Evolutionary conservation across 2,113 vertebrate species (phyloP).

Genomic region (Tachycineta bicolor): DNA sequence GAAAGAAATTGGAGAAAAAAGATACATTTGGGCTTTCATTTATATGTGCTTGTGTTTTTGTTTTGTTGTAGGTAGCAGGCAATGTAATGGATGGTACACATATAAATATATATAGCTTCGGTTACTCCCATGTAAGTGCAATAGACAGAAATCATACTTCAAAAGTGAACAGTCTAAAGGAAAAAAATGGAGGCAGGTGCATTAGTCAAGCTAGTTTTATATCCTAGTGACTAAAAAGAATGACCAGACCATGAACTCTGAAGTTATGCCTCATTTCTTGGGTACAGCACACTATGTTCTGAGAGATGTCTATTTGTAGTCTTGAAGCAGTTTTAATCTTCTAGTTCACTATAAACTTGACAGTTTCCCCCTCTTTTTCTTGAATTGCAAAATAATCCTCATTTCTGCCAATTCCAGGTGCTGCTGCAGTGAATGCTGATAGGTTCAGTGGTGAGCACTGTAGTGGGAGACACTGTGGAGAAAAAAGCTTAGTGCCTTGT

Average conservation of each 20-base stretch:
- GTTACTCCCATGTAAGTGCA: background rate
- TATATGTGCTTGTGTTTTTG: background rate
- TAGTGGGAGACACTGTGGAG: background rate
- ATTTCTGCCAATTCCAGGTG: background rate
- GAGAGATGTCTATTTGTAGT: constrained; percentile 67
- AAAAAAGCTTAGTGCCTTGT: background rate
- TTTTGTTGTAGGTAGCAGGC: background rate
- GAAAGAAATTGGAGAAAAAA: background rate
- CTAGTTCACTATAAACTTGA: constrained; percentile 21
- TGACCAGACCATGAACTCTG: constrained; percentile 73
- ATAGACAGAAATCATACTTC: background rate
- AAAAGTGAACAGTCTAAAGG: constrained; percentile 33
- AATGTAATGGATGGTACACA: background rate
- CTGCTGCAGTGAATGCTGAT: background rate
- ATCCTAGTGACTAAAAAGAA: constrained; percentile 67
- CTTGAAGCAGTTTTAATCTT: constrained; percentile 25
- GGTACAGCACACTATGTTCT: constrained; percentile 64
- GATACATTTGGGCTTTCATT: background rate
- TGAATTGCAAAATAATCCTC: background rate
- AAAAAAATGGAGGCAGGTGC: constrained; percentile 72
- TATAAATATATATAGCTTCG: background rate
- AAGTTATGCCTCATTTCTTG: constrained; percentile 54
- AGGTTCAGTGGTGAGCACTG: background rate
- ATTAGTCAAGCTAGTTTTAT: constrained; percentile 67
- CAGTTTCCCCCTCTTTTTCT: background rate